Evolutionary conservation across 1,140 invertebrate genomes (phyloP), one percentile per base, ranked within the genome.

Genomic region (Brachionus rubens): DNA sequence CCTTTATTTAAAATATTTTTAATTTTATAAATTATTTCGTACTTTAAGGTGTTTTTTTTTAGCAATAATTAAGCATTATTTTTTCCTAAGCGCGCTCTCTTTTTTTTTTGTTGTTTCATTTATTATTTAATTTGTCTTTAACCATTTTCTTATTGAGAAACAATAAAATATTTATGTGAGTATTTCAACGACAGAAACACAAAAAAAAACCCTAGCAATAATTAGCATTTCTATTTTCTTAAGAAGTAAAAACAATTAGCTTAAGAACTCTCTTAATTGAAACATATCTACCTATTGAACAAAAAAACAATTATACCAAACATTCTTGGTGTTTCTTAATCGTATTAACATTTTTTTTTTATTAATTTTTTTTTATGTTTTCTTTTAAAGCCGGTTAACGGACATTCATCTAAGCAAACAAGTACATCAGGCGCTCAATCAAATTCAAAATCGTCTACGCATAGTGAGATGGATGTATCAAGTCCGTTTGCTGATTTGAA

Each of bases 391-490:
- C 59, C 59, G 28, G 40, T 28, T 41, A 65, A 65, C 59, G 59
- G 59, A 21, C 59, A 65, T 24, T 65, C 40, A 43, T 65, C 59
- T 19, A 65, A 65, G 43, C 59, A 65, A n/a, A 65, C 59, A 43
- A 28, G 19, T 12, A 65, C 59, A 24, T 65, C 59, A 3, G 40
- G 36, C 30, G 59, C 36, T 43, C 59, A 65, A 26, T 65, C 59
- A 7, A 65, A 65, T 30, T 72, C 68, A 40, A 72, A 72, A 50
- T 72, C 68, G 30, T 72, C 68, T 30, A 36, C 28, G 16, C 33
- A 54, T 21, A 72, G 68, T 16, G 68, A 72, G 50, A 72, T 72
- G 68, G 68, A 72, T 72, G 68, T 72, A 21, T 50, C 68, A 36
- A 72, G 46, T 72, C 68, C 68, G 16, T 72, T 50, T 72, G 68